Evolutionary conservation across 2,113 vertebrate species (phyloP), one percentile per base, ranked within the genome.

Genomic region (Xenopus borealis): DNA sequence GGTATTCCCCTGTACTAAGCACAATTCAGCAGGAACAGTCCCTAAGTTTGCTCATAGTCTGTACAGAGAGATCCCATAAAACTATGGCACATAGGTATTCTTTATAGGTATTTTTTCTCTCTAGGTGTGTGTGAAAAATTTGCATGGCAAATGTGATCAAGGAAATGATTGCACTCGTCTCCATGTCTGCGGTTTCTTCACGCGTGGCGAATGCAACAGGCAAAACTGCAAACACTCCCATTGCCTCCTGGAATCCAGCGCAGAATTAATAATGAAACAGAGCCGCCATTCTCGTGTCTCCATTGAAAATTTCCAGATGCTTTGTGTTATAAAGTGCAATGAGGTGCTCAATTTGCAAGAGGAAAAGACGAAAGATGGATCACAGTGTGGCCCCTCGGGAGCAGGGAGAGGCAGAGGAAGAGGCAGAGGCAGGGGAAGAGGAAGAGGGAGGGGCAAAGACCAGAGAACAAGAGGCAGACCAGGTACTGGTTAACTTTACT

Each of bases 181-280:
- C 17, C 92, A 93, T 0, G 9, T 92, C 50, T 93, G 92, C 78
- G 84, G 78, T 1, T 78, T 85, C 68, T 93, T 89, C 5, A 85
- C 90, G 9, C 70, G 18, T 0, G 89, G 91, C 7, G 78, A 69
- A 1, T 93, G 92, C 71, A 83, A 47, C 19, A 88, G 85, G 64
- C 27, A 55, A 4, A 23, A 0, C 0, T 93, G 92, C 72, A 72
- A 81, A 3, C 82, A 80, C 0, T 90, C 88, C 47, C 92, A 93
- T 62, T 71, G 82, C 19, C 83, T 93, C 52, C 62, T 87, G 58
- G 62, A 79, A 0, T 0, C 1, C 0, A 1, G 72, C 1, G 0
- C 72, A 1, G 0, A 82, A 66, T 58, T 40, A 7, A 0, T 91
- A 45, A 66, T 92, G 53, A 52, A 79, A 55, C 67, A 61, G 18